Evolutionary conservation across 2,797 vertebrate species (phyloP).

Genomic region (Zenarchopterus dispar): DNA sequence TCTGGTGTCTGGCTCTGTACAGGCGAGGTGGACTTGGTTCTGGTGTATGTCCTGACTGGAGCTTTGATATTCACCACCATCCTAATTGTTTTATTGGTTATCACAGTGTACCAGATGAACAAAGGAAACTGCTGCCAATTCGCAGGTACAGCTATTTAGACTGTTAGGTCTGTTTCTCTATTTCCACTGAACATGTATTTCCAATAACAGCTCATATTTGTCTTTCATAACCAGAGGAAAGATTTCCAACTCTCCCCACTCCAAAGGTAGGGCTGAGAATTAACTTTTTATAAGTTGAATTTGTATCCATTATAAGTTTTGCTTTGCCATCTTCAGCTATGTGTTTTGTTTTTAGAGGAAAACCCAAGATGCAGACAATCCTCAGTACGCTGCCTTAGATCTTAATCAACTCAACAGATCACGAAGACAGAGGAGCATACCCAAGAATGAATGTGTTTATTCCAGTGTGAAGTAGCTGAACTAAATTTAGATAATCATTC

Average conservation of each 20-base stretch:
- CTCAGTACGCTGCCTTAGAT: not conserved
- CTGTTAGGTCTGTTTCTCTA: not conserved
- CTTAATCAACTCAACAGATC: not conserved
- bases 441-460: slow-evolving; percentile 3
- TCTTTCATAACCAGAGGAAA: slow-evolving; percentile 2
- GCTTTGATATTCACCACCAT: slow-evolving; percentile 18
- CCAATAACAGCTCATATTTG: not conserved
- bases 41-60: slow-evolving; percentile 29
- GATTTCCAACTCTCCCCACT: not conserved
- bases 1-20: not conserved
- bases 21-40: not conserved
- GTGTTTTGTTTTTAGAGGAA: rapidly evolving
- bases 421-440: not conserved
- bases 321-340: not conserved
- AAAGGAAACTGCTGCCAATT: not conserved
- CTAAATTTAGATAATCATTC: no score
- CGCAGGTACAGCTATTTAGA: not conserved
- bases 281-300: not conserved
- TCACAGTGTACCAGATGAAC: not conserved
- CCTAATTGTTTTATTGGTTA: slow-evolving; percentile 25
- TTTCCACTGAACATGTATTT: rapidly evolving
- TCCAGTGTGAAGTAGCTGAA: not conserved
- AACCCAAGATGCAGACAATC: not conserved
- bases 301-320: not conserved
- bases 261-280: slow-evolving; percentile 1